Evolutionary conservation across 2,888 invertebrate species (phyloP), one percentile per base, ranked within the genome.

Genomic region (Vannuccia rotundouncinata): DNA sequence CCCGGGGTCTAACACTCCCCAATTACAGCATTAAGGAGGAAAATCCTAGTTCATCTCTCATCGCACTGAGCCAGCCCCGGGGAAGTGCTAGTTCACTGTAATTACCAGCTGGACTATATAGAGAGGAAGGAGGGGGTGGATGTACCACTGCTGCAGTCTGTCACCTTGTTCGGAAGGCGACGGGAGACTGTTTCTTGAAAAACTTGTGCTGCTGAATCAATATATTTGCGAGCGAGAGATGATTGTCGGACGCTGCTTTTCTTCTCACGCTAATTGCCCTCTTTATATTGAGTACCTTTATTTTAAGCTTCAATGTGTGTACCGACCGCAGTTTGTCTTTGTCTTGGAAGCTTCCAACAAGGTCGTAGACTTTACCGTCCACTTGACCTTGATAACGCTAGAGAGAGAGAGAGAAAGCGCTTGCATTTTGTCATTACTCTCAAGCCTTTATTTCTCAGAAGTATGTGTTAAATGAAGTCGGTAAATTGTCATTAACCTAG

Each of bases 231-330:
- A 17, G 5, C 45, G 45, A 45, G 45, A 45, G 45, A 45, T 45
- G 45, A 45, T 13, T 45, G 45, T 45, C 45, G 45, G 5, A 13
- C 45, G 45, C 45, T 17, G 5, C 25, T 2, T 66, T 66, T 66
- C 66, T 66, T 66, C 66, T 66, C 66, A 66, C 66, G 66, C 66
- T 66, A 5, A 22, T 66, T 66, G 66, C 66, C 66, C 22, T 66
- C 22, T 5, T 66, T 5, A 66, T 66, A 27, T 22, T 22, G 22
- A 66, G 66, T 13, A 66, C 66, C 10, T 22, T 66, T 22, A 22
- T 66, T 22, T 13, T 13, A 5, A 45, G 17, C 45, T n/a, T n/a
- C n/a, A n/a, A n/a, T n/a, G n/a, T n/a, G n/a, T n/a, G n/a, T n/a
- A n/a, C n/a, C n/a, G n/a, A n/a, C n/a, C n/a, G n/a, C n/a, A n/a